Evolutionary conservation across 2,113 vertebrate species (phyloP).

Genomic region (Polypterus senegalus): DNA sequence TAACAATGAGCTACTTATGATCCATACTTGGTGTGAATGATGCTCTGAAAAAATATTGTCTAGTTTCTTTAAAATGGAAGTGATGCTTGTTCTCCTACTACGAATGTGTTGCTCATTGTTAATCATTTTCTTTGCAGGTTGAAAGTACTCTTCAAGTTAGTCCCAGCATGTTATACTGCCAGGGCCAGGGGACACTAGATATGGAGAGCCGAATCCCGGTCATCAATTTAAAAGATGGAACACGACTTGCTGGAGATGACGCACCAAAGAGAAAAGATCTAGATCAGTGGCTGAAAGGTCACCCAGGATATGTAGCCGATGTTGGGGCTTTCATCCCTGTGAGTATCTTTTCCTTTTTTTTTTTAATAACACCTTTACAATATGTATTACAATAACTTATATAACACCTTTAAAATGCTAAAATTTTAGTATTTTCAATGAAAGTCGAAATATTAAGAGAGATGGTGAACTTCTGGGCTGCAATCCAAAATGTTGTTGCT

Average conservation of each 20-base stretch:
- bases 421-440: no score
- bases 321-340: constrained; percentile 88
- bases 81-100: no score
- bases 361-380: not conserved
- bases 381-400: not conserved
- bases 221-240: constrained; percentile 93
- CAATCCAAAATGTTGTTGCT: no score
- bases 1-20: no score
- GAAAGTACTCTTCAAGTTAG: constrained; percentile 9
- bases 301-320: constrained; percentile 91
- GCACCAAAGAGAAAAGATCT: constrained; percentile 84
- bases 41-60: no score
- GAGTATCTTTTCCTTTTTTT: constrained; percentile 30
- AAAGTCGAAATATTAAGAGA: no score
- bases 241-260: constrained; percentile 88
- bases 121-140: no score
- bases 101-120: no score
- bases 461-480: no score
- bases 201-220: constrained; percentile 81
- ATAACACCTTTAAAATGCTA: no score
- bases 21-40: no score
- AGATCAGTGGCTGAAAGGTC: constrained; percentile 84
- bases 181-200: constrained; percentile 53
- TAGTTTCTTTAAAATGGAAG: no score
- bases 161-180: constrained; percentile 39